Evolutionary conservation across 1,140 invertebrate species (phyloP).

Genomic region (Hyphantria cunea): DNA sequence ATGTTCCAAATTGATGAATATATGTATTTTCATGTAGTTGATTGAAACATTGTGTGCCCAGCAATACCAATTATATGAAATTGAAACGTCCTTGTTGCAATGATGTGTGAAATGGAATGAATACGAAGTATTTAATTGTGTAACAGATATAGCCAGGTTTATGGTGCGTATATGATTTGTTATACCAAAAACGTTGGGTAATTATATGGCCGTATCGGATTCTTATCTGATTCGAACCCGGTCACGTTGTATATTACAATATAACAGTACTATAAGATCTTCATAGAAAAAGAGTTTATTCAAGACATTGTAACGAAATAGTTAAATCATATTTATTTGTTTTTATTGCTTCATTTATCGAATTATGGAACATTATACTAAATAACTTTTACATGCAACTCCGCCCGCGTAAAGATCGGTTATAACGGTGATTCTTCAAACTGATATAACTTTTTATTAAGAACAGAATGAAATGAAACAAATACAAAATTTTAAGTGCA

Average conservation of each 20-base stretch:
- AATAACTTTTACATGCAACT: no score
- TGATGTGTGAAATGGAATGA: constrained; percentile 19
- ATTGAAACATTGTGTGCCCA: constrained; percentile 11
- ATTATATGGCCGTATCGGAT: not conserved
- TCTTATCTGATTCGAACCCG: not conserved
- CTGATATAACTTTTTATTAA: no score
- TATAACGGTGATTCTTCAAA: no score
- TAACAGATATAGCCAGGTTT: constrained; percentile 4
- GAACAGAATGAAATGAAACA: no score
- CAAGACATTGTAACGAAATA: no score
- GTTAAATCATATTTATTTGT: no score
- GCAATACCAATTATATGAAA: constrained; percentile 20
- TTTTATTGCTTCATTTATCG: no score
- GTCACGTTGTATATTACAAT: not conserved
- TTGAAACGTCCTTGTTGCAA: constrained; percentile 22
- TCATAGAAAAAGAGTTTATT: no score
- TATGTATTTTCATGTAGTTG: constrained; percentile 6
- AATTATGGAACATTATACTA: no score
- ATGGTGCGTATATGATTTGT: constrained; percentile 12
- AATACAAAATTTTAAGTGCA: no score
- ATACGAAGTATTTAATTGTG: constrained; percentile 9
- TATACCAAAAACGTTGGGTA: not conserved
- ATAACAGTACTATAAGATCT: no score
- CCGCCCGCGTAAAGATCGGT: no score
- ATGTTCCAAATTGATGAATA: constrained; percentile 11